A percentile compares a stretch with the other conserved stretches of the same genome.
phyloP scores from a whole-genome alignment of 2,797 vertebrate species.

The Apogon hyalosoma region DNA sequence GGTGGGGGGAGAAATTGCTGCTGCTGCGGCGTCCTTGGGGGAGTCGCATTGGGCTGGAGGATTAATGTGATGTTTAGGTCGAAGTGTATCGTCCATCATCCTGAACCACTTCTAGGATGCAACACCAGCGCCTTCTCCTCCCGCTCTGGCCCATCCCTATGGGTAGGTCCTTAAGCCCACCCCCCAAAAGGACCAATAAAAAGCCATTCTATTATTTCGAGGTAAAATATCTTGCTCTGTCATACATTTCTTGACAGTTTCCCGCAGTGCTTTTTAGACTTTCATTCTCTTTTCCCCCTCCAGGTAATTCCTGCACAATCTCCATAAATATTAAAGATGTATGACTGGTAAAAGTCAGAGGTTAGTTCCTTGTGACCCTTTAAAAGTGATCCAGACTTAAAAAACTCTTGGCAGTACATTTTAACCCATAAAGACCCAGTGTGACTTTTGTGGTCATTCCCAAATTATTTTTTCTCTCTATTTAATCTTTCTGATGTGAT shows the following conservation, averaged over 20 bases:
- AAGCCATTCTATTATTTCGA: conserved; percentile 39
- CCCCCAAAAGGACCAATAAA: conserved; percentile 32
- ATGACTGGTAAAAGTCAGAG: conserved; percentile 3
- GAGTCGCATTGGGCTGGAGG: conserved; percentile 71
- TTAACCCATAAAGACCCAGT: neutral
- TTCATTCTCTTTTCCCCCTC: neutral
- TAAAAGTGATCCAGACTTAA: conserved; percentile 18
- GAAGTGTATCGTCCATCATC: conserved; percentile 78
- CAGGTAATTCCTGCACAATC: conserved; percentile 2
- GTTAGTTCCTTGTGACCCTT: conserved; percentile 16
- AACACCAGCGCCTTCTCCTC: conserved; percentile 60
- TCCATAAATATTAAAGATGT: conserved; percentile 10
- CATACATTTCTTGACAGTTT: neutral
- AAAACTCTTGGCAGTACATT: neutral
- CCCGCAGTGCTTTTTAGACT: neutral
- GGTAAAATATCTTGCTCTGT: conserved; percentile 29
- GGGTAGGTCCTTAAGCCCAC: conserved; percentile 52
- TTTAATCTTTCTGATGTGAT: too few relatives aligned
- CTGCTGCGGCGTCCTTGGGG: conserved; percentile 73
- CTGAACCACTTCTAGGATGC: conserved; percentile 72
- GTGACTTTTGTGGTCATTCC: too few relatives aligned
- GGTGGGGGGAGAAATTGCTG: conserved; percentile 62
- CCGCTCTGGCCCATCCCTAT: conserved; percentile 55
- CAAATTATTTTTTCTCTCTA: too few relatives aligned
- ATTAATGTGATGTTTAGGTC: conserved; percentile 82